Evolutionary conservation across 37 sponge, comb jelly and placozoan genomes (phyloP), one percentile per base, ranked within the genome.

Genomic region (Tethya wilhelma): DNA sequence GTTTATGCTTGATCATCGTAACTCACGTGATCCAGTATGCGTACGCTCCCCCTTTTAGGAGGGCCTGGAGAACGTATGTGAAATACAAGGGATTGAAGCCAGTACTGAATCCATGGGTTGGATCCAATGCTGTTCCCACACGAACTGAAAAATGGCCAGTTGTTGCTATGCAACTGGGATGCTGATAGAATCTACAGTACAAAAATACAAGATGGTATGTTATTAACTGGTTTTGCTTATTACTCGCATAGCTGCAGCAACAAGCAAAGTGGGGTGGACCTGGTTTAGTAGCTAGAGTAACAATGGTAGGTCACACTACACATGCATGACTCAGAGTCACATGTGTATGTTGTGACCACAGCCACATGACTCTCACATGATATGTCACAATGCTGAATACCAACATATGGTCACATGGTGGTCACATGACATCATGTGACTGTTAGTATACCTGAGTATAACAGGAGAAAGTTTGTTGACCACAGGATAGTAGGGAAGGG

Each of bases 81-180:
- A 56, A 38, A 4, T 42, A n/a, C 19, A 81, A 8, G 14, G 49
- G 82, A 23, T 31, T 45, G 53, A 68, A 31, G 4, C 30, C 59
- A 20, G 39, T 5, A 9, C 53, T 44, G 32, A 30, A 17, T 3
- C 77, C 69, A 28, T 77, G 12, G 37, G 79, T 40, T 25, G 87
- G 79, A 40, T 81, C 82, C 43, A 79, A 41, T 11, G 80, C 87
- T 20, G 74, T 71, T 6, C 69, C 87, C 74, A 79, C 87, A 8
- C 43, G 40, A 60, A 86, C 49, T 3, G 66, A 73, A 17, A 79
- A 60, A 40, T 79, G 66, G 23, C 75, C 37, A 20, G 87, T 86
- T 40, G 70, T 64, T 25, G 87, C 87, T 33, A 64, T 42, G 1
- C 67, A 79, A 41, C 38, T 56, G 25, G 87, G 74, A 62, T 44